phyloP scores from a whole-genome alignment of 2,797 vertebrate genomes.

The Limnodromus scolopaceus region DNA sequence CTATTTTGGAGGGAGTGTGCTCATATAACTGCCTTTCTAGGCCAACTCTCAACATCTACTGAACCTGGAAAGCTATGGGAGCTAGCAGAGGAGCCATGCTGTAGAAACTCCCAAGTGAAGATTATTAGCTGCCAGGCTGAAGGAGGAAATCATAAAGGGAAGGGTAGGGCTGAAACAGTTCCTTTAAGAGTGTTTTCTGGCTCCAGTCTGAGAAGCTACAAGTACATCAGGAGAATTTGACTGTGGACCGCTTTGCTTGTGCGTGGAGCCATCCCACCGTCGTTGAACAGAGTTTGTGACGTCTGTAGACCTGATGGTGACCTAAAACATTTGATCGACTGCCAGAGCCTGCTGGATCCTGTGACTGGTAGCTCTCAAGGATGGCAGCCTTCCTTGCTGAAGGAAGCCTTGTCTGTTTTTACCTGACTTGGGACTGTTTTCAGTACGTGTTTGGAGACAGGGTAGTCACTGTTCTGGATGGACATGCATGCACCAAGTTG shows the following conservation, averaged over 20 bases:
- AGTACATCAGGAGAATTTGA: neutral
- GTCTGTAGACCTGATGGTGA: neutral
- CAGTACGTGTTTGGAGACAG: neutral
- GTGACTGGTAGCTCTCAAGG: neutral
- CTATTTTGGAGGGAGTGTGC: neutral
- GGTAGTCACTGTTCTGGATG: neutral
- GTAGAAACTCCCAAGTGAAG: neutral
- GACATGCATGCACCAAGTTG: accelerated
- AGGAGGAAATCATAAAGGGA: neutral
- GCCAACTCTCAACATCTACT: neutral
- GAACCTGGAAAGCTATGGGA: neutral
- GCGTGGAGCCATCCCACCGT: neutral
- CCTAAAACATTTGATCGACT: neutral
- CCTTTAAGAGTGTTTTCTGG: neutral
- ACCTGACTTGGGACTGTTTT: neutral
- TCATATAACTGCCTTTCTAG: neutral
- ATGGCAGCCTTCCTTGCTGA: neutral
- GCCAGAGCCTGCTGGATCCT: neutral
- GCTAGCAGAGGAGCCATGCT: neutral
- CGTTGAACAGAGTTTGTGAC: accelerated
- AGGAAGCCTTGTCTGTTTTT: neutral
- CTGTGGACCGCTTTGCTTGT: neutral
- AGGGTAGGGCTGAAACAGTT: neutral
- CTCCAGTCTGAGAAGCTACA: neutral
- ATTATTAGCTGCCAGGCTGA: neutral